Evolutionary conservation across 2,113 vertebrate genomes (phyloP).

Genomic region (Martes martes): DNA sequence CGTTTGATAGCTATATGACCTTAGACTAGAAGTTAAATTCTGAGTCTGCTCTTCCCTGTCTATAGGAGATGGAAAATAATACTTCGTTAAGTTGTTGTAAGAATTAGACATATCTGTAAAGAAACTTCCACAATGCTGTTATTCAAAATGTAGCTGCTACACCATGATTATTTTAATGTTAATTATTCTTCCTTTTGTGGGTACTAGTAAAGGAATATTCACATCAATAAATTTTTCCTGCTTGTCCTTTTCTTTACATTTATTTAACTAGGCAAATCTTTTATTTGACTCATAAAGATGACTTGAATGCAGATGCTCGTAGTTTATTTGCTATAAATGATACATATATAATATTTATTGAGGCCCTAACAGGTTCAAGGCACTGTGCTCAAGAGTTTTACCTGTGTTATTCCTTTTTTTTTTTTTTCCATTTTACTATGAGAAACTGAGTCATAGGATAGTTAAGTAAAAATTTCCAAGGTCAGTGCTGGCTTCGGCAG

Average conservation of each 20-base stretch:
- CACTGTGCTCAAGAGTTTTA: not conserved
- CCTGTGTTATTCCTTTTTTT: not conserved
- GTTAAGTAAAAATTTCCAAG: not conserved
- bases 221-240: not conserved
- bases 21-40: not conserved
- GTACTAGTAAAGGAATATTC: not conserved
- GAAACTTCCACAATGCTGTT: not conserved
- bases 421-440: not conserved
- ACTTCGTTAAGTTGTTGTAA: not conserved
- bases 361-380: not conserved
- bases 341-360: not conserved
- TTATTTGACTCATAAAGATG: conserved; percentile 32
- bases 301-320: not conserved
- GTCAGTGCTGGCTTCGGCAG: not conserved
- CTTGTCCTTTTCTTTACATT: not conserved
- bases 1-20: not conserved
- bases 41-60: not conserved
- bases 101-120: not conserved
- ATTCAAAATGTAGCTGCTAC: not conserved
- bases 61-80: not conserved
- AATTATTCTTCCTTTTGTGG: not conserved
- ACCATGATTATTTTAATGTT: not conserved
- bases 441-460: not conserved
- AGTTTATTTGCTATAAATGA: conserved; percentile 11
- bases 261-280: not conserved